Base-by-base conservation (phyloP, 2,888 invertebrate species). In the Epinotia ramella region DNA sequence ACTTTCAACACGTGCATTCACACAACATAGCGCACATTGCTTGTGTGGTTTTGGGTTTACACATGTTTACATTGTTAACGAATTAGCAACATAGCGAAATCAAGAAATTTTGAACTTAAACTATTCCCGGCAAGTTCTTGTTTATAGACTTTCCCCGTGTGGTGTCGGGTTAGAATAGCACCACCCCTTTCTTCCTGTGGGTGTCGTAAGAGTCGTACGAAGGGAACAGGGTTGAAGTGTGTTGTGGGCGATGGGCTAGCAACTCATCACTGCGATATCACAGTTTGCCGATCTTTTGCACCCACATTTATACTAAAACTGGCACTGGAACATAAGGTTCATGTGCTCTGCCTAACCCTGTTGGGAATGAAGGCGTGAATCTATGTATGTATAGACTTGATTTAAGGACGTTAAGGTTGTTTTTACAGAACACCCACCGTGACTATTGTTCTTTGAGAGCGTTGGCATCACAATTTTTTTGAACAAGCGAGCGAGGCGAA, bases 41-140 rank as follows among this genome's bases (percentile, higher is more conserved):
- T 53, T 53, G 28, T 66, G 20, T n/a, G n/a, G n/a, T n/a, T n/a
- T n/a, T n/a, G n/a, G 53, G n/a, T 53, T 66, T 53, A 66, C 66
- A 53, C 66, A 18, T 53, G 66, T 66, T 66, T 66, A 53, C 66
- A 53, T 28, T 66, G 66, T 53, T 66, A 53, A 66, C 66, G 66
- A 66, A 28, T 28, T 66, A 66, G 53, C 53, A 66, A 66, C 53
- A 66, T 66, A 33, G n/a, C n/a, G n/a, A n/a, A n/a, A 33, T 66
- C 66, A 66, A 66, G 66, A 66, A 53, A 66, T n/a, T 46, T 46
- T 64, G 66, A 53, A 66, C 28, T 66, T 28, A n/a, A 53, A 66
- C 49, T 24, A 65, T 20, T 24, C n/a, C n/a, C 53, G 18, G n/a
- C 53, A 53, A 49, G 49, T 11, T 20, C 49, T 1, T n/a, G 28